A percentile compares a stretch with the other conserved stretches of the same genome.
Evolutionary conservation across 2,888 invertebrate species (phyloP).

Genomic region (Pinctada fucata): DNA sequence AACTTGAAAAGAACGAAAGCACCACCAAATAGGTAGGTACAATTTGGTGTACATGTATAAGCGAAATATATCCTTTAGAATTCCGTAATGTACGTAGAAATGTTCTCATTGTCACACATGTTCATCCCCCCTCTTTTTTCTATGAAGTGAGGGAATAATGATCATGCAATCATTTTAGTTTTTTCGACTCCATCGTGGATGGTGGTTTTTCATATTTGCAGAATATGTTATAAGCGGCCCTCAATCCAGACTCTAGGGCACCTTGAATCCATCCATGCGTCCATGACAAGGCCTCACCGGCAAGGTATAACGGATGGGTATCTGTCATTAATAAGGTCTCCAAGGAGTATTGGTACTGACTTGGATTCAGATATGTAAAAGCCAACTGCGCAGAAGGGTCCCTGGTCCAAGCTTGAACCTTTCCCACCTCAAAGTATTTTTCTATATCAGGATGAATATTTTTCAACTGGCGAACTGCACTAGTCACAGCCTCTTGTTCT

Average conservation of each 20-base stretch:
- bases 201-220: too few species aligned
- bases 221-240: too few species aligned
- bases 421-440: neutral
- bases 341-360: slow-evolving; percentile 40
- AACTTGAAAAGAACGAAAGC: too few species aligned
- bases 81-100: too few species aligned
- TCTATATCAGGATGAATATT: slow-evolving; percentile 44
- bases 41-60: too few species aligned
- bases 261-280: slow-evolving; percentile 46
- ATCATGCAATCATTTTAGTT: too few species aligned
- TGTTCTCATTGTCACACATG: too few species aligned
- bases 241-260: slow-evolving; percentile 25
- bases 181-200: too few species aligned
- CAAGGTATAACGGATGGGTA: slow-evolving; percentile 40
- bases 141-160: too few species aligned
- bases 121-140: too few species aligned
- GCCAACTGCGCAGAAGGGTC: slow-evolving; percentile 43
- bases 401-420: slow-evolving; percentile 47
- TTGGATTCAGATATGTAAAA: slow-evolving; percentile 31
- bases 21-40: too few species aligned
- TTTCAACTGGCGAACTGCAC: slow-evolving; percentile 40
- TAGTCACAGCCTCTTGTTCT: slow-evolving; percentile 35
- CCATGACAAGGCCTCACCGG: slow-evolving; percentile 49
- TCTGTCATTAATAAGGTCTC: slow-evolving; percentile 25
- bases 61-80: too few species aligned